Evolutionary conservation across 2,888 invertebrate species (phyloP), one percentile per base, ranked within the genome.

Genomic region (Dyspetes luteomarginatus): DNA sequence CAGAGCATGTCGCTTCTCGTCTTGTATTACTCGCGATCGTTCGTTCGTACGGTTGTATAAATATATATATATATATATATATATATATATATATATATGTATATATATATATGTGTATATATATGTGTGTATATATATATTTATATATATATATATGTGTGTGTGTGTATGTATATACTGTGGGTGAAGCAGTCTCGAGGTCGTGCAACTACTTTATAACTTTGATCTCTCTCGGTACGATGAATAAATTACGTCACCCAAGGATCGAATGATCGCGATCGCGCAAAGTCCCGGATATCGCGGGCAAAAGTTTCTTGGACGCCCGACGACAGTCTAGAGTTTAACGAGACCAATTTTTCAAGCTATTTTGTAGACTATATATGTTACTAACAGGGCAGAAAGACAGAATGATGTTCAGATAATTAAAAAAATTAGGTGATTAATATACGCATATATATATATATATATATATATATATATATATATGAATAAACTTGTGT

Each of bases 1-100:
- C 86, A 85, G 89, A 89, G 89, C 89, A 86, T 89, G 85, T 88
- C 88, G 86, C 82, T 82, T 62, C 73, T 75, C 84, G 84, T 86
- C 84, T 88, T 84, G 83, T 84, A 72, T 87, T 88, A 86, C 87
- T 52, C 80, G 81, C 26, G 75, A 45, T 55, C 48, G 9, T n/a
- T 69, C 45, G 26, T 64, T 56, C 48, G 48, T 52, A 24, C 62
- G 22, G 55, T 48, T 43, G 22, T 45, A 45, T 24, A 28, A 30
- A 24, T 30, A 43, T 50, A 69, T 15, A 17, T 50, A 17, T 28
- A 24, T 3, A n/a, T 19, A 12, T 28, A 9, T 1, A 50, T 28
- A 36, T 36, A 9, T 36, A 36, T 36, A 36, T 9, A 36, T 36
- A 12, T 1, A 36, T 12, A 36, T 9, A 36, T 36, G 36, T 36